Evolutionary conservation across 2,888 invertebrate genomes (phyloP).

Genomic region (Polyploca ridens): DNA sequence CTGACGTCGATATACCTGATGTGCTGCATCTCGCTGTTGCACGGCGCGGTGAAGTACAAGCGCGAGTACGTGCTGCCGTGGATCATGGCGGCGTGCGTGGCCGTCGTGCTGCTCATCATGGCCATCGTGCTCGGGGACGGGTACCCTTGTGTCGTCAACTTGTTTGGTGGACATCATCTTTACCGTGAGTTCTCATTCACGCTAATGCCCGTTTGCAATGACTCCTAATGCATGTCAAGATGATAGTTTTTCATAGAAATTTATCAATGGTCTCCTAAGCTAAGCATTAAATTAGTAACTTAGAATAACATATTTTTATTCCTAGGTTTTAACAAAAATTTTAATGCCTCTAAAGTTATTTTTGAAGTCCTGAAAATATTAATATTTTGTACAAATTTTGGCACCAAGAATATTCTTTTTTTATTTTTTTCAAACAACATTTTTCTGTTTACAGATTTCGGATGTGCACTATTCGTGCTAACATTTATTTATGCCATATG

Average conservation of each 20-base stretch:
- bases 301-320: no score
- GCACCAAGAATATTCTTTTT: no score
- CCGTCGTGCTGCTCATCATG: slow-evolving; percentile 61
- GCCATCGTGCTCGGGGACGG: slow-evolving; percentile 68
- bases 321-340: no score
- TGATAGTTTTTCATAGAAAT: no score
- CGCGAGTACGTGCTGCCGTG: slow-evolving; percentile 77
- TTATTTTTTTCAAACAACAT: no score
- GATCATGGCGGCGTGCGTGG: slow-evolving; percentile 74
- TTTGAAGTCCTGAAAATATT: slow-evolving; percentile 5
- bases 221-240: no score
- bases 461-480: slow-evolving; percentile 67
- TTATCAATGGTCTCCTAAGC: no score
- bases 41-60: slow-evolving; percentile 77
- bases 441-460: slow-evolving; percentile 56
- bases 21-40: slow-evolving; percentile 76
- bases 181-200: slow-evolving; percentile 66
- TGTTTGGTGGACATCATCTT: slow-evolving; percentile 74
- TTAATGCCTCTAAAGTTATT: no score
- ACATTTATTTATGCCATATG: slow-evolving; percentile 77
- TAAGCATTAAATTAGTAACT: no score
- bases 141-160: slow-evolving; percentile 68
- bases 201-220: no score
- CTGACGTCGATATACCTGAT: slow-evolving; percentile 75
- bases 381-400: background rate